Evolutionary conservation across 1,140 invertebrate genomes (phyloP), one percentile per base, ranked within the genome.

Genomic region (Halesus radiatus): DNA sequence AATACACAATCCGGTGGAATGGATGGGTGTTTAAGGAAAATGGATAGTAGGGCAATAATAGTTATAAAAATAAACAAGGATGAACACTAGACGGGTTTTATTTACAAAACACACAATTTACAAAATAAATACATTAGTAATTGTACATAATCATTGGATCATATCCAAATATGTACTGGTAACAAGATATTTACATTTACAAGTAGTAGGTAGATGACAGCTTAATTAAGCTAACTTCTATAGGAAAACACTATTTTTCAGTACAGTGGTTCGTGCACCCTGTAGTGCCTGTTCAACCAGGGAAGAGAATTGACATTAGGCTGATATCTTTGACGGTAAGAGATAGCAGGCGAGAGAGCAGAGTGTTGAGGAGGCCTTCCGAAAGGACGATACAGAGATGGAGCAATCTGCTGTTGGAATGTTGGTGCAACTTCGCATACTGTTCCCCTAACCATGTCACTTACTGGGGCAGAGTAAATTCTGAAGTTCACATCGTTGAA

Each of bases 401-500:
- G n/a, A 52, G 66, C 10, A 18, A 22, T 37, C 45, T 45, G 5
- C 37, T 22, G 52, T 52, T 68, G 56, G 32, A 29, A n/a, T 66
- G 37, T 20, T 64, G n/a, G 78, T 20, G 6, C 22, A 29, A 37
- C 68, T 5, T 94, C 93, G 83, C 95, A 96, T 6, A 94, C 92
- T 0, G 94, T 96, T 18, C 92, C 93, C 58, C 92, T 88, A 5
- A 95, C 89, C 0, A 95, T 88, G 0, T 90, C 87, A 29, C 91
- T 89, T 3, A 95, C 85, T 0, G 94, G 91, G 0, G 93, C 92
- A 3, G 92, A 92, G 84, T 92, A 93, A 81, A 96, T 92, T 84
- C 94, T 91, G 89, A 95, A 96, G 84, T 96, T 96, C 1, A 94
- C 89, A 81, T 96, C 94, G 29, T 91, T 93, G 81, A 93, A 95